Conservation (phyloP, 2,113 vertebrate species). For the Psilopsiagon aurifrons region DNA sequence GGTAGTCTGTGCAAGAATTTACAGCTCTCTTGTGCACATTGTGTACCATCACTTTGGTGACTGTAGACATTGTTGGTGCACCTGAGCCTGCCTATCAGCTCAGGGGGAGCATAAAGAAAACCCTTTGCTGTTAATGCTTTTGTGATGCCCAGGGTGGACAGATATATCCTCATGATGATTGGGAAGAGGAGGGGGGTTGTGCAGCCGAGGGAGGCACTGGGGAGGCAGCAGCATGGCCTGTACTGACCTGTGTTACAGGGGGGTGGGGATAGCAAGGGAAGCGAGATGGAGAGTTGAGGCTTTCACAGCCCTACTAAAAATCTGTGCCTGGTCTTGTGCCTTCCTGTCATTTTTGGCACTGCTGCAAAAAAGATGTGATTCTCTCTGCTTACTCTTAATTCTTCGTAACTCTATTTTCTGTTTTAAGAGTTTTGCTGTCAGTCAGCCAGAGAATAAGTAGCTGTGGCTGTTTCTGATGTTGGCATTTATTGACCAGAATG, state of each 20-base stretch:
- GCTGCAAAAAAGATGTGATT: not conserved
- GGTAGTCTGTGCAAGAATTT: not conserved
- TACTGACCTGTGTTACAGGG: fast-evolving
- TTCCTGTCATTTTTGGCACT: not conserved
- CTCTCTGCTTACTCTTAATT: not conserved
- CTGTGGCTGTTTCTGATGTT: not conserved
- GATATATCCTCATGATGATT: fast-evolving
- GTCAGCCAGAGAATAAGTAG: not conserved
- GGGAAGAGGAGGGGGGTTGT: no score
- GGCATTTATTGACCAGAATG: not conserved
- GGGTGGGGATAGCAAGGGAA: not conserved
- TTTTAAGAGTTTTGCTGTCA: not conserved
- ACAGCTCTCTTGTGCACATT: not conserved
- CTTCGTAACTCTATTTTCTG: not conserved
- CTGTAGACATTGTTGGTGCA: not conserved
- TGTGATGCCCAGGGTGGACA: not conserved
- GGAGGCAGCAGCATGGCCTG: not conserved
- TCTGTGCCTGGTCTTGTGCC: not conserved
- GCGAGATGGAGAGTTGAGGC: not conserved
- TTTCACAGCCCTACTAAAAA: not conserved
- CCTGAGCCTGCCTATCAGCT: not conserved
- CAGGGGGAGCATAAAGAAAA: not conserved
- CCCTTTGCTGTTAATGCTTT: not conserved
- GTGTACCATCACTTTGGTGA: no score
- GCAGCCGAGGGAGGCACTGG: not conserved